Conservation (phyloP, 2,888 invertebrate species). For the Yponomeuta evonymella region DNA sequence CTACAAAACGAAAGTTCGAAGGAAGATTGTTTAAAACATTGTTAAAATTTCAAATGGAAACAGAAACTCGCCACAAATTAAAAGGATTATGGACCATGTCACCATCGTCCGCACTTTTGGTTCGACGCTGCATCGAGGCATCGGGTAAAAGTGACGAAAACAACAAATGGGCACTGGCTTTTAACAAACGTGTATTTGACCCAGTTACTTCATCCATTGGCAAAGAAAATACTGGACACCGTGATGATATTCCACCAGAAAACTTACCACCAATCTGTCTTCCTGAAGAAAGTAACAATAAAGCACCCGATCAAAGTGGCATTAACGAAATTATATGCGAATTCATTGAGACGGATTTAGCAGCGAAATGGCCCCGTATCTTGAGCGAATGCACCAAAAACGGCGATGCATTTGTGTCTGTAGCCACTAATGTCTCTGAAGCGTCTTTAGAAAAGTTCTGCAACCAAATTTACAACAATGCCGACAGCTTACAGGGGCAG, state of each 20-base stretch:
- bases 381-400: constrained; percentile 35
- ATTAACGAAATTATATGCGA: constrained; percentile 22
- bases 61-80: constrained; percentile 27
- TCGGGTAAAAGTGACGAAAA: constrained; percentile 25
- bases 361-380: constrained; percentile 30
- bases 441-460: constrained; percentile 37
- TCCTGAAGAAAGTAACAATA: constrained; percentile 18
- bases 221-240: constrained; percentile 11
- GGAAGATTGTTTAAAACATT: neutral
- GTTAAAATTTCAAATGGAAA: neutral
- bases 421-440: neutral
- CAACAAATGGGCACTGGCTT: constrained; percentile 41
- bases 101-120: constrained; percentile 29
- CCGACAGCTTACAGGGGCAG: constrained; percentile 21
- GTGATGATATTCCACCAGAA: constrained; percentile 15
- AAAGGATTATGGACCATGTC: constrained; percentile 42
- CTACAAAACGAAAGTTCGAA: no score
- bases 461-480: constrained; percentile 31
- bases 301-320: neutral
- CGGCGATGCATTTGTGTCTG: constrained; percentile 25
- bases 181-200: constrained; percentile 24
- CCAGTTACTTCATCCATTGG: neutral
- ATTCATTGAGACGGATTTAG: constrained; percentile 33
- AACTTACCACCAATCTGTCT: constrained; percentile 11
- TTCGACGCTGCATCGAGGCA: constrained; percentile 35